Base-by-base conservation (phyloP, 2,888 invertebrate species). In the Hypsopygia costalis region DNA sequence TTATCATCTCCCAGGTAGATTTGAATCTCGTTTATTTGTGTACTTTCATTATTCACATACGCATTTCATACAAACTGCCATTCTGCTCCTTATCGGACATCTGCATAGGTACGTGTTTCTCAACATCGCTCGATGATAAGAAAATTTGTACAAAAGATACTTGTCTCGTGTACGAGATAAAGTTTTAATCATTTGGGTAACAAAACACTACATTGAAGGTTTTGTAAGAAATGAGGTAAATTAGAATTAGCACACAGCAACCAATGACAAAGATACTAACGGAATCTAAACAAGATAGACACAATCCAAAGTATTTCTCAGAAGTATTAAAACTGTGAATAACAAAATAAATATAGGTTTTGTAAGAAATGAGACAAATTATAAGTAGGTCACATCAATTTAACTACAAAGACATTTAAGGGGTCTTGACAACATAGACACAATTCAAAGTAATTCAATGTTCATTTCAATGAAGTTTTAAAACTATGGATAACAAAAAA, bases 111-210 rank as follows among this genome's bases (percentile, higher is more conserved):
- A n/a, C n/a, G 46, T 36, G 32, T 35, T 35, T 22, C 41, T 36
- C 52, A 50, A 40, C 39, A 46, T 40, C 42, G 38, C n/a, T n/a
- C n/a, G 16, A 43, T 58, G 70, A 69, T 70, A 71, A 70, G 61
- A 34, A 34, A 47, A 50, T 51, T 52, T 55, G 47, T 53, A 41
- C 44, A 52, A 56, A 46, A 41, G 36, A 43, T 41, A 59, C 46
- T 47, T 44, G 41, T 32, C 44, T 47, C 40, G 47, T 36, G 22
- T 25, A 41, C 34, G 40, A 36, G 6, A 11, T 37, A 46, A 51
- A 52, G 51, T 47, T n/a, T 10, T 36, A 21, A 31, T 16, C 3
- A 16, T 30, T 30, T 25, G 25, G 25, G 3, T 8, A 6, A 8
- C 25, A n/a, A 25, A 21, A 21, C 21, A 21, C n/a, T n/a, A n/a